Percentiles rank a stretch among this genome's conserved stretches.
phyloP scores from a whole-genome alignment of 2,113 vertebrate genomes.

The Lethenteron reissneri region DNA sequence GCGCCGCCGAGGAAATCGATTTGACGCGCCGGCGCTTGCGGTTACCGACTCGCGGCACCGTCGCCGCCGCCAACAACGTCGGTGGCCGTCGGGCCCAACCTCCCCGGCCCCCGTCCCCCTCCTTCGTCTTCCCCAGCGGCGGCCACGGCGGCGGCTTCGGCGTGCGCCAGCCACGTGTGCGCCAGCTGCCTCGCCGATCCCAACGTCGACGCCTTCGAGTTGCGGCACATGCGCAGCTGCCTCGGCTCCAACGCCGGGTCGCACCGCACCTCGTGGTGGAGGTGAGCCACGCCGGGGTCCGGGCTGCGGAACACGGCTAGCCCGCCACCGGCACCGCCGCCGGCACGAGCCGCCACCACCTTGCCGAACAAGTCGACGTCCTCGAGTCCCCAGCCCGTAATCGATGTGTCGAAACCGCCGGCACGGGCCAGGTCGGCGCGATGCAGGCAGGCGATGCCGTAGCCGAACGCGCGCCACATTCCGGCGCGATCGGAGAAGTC shows the following conservation, averaged over 20 bases:
- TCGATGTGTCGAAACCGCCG: constrained; percentile 56
- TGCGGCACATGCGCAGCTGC: constrained; percentile 59
- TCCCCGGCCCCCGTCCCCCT: too few relatives aligned
- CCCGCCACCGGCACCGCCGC: constrained; percentile 12
- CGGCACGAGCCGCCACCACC: constrained; percentile 26
- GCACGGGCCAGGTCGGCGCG: constrained; percentile 42
- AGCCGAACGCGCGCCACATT: constrained; percentile 60
- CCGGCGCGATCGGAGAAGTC: constrained; percentile 49
- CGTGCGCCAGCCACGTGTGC: constrained; percentile 36
- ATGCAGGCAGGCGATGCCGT: constrained; percentile 47
- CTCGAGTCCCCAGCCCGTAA: constrained; percentile 57
- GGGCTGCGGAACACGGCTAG: constrained; percentile 52
- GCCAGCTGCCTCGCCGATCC: constrained; percentile 46
- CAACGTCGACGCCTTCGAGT: constrained; percentile 49
- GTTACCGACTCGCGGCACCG: too few relatives aligned
- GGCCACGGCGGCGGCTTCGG: too few relatives aligned
- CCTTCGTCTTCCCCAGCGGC: too few relatives aligned
- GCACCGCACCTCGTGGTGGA: constrained; percentile 53
- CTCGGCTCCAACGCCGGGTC: constrained; percentile 42
- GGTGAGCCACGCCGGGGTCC: constrained; percentile 44
- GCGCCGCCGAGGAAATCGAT: too few relatives aligned
- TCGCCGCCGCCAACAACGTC: too few relatives aligned
- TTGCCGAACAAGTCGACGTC: constrained; percentile 57
- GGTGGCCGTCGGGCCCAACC: too few relatives aligned
- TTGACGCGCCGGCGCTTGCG: too few relatives aligned